Conservation (phyloP, 2,797 vertebrate genomes). For the Chelidonichthys spinosus region DNA sequence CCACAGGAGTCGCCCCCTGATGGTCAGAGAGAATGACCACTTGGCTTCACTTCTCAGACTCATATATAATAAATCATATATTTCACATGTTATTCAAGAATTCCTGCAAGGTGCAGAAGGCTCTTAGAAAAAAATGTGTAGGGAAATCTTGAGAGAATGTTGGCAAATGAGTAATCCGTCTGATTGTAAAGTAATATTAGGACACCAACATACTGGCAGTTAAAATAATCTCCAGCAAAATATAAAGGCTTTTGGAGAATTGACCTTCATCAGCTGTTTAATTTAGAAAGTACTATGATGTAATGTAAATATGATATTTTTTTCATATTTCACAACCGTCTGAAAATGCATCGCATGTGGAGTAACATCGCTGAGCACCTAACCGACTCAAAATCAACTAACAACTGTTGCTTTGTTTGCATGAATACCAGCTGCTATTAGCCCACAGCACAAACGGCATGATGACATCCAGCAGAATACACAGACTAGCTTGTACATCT, state of each 20-base stretch:
- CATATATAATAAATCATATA: no score
- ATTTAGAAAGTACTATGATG: not conserved
- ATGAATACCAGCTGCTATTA: not conserved
- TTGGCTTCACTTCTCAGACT: no score
- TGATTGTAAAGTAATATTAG: not conserved
- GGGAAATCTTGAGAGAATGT: not conserved
- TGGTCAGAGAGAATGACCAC: no score
- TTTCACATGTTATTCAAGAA: no score
- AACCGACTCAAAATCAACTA: not conserved
- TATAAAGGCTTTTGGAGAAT: not conserved
- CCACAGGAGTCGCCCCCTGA: no score
- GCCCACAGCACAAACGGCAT: not conserved
- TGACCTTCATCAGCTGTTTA: not conserved
- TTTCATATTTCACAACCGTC: not conserved
- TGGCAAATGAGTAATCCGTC: not conserved
- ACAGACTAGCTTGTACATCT: not conserved
- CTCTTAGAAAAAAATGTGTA: not conserved
- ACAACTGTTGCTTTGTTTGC: constrained; percentile 22
- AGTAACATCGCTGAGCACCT: not conserved
- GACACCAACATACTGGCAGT: not conserved
- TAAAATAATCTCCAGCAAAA: not conserved
- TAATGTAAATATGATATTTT: not conserved
- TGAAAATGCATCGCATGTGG: not conserved
- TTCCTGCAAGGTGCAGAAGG: not conserved
- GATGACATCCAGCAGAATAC: not conserved